These are phyloP conservation scores for Sesia bembeciformis DNA, from an alignment of 2,888 invertebrate species.

Conservation along the genomic window DNA sequence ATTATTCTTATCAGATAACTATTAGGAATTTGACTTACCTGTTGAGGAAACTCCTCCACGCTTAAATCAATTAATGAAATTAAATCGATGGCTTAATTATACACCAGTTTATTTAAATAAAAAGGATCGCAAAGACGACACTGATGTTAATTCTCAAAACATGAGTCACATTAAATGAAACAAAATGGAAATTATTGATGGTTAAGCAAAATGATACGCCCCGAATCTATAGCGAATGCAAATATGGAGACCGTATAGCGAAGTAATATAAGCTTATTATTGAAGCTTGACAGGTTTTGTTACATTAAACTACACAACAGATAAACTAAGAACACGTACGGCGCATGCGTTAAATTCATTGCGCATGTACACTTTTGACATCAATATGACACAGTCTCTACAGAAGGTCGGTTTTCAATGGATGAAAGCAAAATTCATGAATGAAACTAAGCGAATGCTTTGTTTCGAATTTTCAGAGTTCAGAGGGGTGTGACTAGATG, in stretches of 20 bases:
- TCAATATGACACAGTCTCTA: slow-evolving; percentile 53
- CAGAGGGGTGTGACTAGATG: neutral
- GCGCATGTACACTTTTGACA: slow-evolving; percentile 48
- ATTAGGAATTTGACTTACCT: slow-evolving; percentile 46
- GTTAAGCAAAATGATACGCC: neutral
- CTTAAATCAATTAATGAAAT: neutral
- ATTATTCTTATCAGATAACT: slow-evolving; percentile 17
- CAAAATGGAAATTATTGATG: neutral
- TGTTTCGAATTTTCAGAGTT: neutral
- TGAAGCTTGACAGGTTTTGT: slow-evolving; percentile 48
- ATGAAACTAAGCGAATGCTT: slow-evolving; percentile 25
- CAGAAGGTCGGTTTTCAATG: slow-evolving; percentile 46
- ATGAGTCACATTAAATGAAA: neutral
- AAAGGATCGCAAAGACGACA: neutral
- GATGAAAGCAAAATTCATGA: slow-evolving; percentile 49
- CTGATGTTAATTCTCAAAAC: neutral
- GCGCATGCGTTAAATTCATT: slow-evolving; percentile 19
- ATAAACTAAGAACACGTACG: slow-evolving; percentile 30
- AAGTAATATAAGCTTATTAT: slow-evolving; percentile 37
- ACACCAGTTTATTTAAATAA: neutral
- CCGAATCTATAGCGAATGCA: neutral
- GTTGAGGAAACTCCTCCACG: slow-evolving; percentile 28
- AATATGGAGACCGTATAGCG: slow-evolving; percentile 22
- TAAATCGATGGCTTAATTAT: neutral
- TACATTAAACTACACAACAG: slow-evolving; percentile 38